Base-by-base conservation (phyloP, 2,797 vertebrate species). In the Varecia variegata region DNA sequence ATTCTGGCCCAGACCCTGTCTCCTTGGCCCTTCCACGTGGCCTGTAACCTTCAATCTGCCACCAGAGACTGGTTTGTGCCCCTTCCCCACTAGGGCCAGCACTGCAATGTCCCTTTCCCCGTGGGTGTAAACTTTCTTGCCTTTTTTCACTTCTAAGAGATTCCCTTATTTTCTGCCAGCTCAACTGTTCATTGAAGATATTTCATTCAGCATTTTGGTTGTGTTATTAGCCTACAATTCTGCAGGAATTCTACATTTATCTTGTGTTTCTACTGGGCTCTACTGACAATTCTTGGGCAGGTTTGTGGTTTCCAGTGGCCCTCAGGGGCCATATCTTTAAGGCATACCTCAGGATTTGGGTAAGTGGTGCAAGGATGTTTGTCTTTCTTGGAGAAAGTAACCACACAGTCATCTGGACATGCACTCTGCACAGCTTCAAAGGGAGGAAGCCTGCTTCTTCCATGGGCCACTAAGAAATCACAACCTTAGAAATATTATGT, bases 1-100 rank as follows among this genome's bases (percentile, higher is more conserved):
- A 7, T 45, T 43, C 13, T 32, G 74, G 32, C 18, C 30, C 18
- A 71, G 52, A 30, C 15, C 27, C 25, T 14, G 45, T 38, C 45
- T 40, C 40, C 7, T 13, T 13, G 38, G 32, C 27, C 35, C 30
- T 35, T 50, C 43, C 8, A 11, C 4, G 10, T 2, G n/a, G 62
- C 35, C 80, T 23, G 30, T 21, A 40, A 27, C 25, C n/a, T 18
- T 38, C 52, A 18, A 8, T n/a, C 60, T 40, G 30, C 38, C 25
- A 1, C 1, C 20, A 0, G 3, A 80, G n/a, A 21, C 15, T 6
- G 40, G 54, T 18, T 38, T n/a, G 25, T 7, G 25, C 7, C 17
- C 38, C 3, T 40, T 70, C n/a, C 45, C 35, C 6, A 27, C 35
- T 25, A 32, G 40, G 27, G 32, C 43, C 12, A 17, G 4, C 0